These are phyloP conservation scores for Bimastos eiseni DNA, from an alignment of 2,888 invertebrate genomes.

Conservation along the genomic window DNA sequence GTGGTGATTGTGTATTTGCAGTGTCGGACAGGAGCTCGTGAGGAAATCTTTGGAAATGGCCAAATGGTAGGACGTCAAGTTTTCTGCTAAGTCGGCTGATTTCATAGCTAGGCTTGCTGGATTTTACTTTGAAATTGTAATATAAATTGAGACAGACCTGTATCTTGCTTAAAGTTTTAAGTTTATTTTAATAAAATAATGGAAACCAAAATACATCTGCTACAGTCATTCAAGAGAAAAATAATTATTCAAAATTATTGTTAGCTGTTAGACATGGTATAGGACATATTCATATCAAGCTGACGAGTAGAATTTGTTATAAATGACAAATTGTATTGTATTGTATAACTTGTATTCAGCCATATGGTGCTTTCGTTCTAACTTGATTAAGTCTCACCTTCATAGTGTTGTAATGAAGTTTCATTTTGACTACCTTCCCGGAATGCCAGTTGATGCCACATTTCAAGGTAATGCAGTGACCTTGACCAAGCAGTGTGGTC, in stretches of 20 bases:
- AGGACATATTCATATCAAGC: too few relatives aligned
- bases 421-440: too few relatives aligned
- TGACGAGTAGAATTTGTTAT: too few relatives aligned
- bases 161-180: background rate
- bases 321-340: too few relatives aligned
- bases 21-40: slow-evolving; percentile 96
- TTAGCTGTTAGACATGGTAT: background rate
- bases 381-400: background rate
- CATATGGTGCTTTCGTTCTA: background rate
- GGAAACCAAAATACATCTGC: background rate
- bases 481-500: too few relatives aligned
- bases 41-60: slow-evolving; percentile 88
- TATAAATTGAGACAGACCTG: background rate
- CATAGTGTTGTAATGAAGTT: too few relatives aligned
- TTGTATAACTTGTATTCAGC: background rate
- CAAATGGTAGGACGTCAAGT: slow-evolving; percentile 65
- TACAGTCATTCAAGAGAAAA: background rate
- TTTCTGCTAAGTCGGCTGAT: background rate
- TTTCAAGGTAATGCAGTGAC: too few relatives aligned
- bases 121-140: background rate
- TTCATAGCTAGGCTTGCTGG: background rate
- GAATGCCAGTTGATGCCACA: too few relatives aligned
- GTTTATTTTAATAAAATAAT: background rate
- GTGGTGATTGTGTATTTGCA: slow-evolving; percentile 61
- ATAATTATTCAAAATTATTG: background rate